Evolutionary conservation across 30 jellyfish, hydroid and myxozoan genomes (phyloP).

Genomic region (Nemopilema nomurai): DNA sequence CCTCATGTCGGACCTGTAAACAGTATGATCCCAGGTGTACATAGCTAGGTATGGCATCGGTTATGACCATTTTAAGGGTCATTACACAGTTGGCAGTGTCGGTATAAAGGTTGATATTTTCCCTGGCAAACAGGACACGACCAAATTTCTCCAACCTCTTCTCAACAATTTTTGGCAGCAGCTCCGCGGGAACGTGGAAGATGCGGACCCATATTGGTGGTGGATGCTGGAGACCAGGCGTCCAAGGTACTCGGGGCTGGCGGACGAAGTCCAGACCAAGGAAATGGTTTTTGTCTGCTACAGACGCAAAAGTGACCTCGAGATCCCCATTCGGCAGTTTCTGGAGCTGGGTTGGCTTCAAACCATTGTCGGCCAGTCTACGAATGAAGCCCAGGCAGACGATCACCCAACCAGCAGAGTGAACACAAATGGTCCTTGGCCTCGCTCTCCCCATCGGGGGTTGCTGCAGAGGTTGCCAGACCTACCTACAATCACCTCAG

Average conservation of each 20-base stretch:
- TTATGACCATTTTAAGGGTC: not conserved
- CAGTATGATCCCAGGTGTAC: conserved; percentile 1
- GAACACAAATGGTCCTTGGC: not conserved
- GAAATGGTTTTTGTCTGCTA: not conserved
- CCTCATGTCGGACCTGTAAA: conserved; percentile 1
- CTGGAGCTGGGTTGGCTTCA: not conserved
- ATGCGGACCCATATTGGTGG: not conserved
- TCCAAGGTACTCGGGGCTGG: not conserved
- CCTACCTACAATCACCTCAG: not conserved
- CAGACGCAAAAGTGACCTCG: not conserved
- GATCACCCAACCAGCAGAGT: not conserved
- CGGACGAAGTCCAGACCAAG: not conserved
- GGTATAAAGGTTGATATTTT: not conserved
- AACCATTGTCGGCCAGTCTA: not conserved
- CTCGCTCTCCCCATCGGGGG: not conserved
- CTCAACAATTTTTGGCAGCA: not conserved
- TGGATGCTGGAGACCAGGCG: not conserved
- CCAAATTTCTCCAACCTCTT: not conserved
- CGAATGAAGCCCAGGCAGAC: not conserved
- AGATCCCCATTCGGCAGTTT: not conserved
- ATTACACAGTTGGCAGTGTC: not conserved
- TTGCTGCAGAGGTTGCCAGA: not conserved
- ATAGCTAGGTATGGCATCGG: not conserved
- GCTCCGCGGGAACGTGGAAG: not conserved
- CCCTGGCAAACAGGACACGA: not conserved